Base-by-base conservation (phyloP, 1,140 invertebrate genomes). In the Micrasema longulum region DNA sequence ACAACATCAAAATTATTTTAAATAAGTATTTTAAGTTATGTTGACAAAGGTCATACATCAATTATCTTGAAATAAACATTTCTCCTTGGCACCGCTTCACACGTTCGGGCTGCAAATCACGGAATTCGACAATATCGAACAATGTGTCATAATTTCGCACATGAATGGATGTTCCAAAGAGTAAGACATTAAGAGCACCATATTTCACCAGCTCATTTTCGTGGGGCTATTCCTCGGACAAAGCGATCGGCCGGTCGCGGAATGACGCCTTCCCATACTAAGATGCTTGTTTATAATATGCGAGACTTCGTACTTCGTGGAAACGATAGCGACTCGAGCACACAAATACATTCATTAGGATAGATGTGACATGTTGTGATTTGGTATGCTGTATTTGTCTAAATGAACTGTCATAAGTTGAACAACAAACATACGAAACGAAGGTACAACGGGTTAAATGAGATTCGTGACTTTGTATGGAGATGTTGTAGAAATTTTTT, bases 331-430 rank as follows among this genome's bases (percentile, higher is more conserved):
- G 53, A 53, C 50, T 36, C 20, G n/a, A 11, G 18, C 12, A 26
- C 43, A 47, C 41, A 64, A 41, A 68, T 68, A 55, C 65, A 68
- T 68, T 68, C 48, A 68, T 68, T 68, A 68, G 65, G 65, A 68
- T 68, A 68, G 65, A 68, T 35, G 50, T 68, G 65, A 68, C 65
- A 68, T 68, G 65, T 68, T 68, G 50, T 68, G 48, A 68, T 68
- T 68, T 68, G 35, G 65, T 48, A 38, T 68, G 65, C 65, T 43
- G 50, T 68, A 41, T 68, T 68, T 68, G 65, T 55, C 65, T 55
- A 68, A 14, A 55, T 55, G 48, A 22, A 41, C 35, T 36, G 50
- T 53, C 65, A 68, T 68, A 68, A 68, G 48, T 68, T 41, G 35
- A 26, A 53, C 50, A 9, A 68, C 65, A 68, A 68, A 68, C 41